Conservation (phyloP, 2,888 invertebrate species). For the Trilocha varians region DNA sequence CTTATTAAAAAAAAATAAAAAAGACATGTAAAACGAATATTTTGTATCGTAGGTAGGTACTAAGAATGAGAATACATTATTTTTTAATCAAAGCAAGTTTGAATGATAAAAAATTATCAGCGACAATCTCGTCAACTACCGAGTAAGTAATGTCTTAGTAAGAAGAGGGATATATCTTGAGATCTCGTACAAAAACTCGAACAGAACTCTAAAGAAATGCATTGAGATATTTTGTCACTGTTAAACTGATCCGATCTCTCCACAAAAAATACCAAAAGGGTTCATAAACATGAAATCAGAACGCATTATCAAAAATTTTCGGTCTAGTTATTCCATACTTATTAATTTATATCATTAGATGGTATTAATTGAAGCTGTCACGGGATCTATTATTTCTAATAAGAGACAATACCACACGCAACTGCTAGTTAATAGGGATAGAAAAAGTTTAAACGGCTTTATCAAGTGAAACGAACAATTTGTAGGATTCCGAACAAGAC, state of each 20-base stretch:
- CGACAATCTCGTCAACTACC: slow-evolving; percentile 59
- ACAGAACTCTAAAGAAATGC: slow-evolving; percentile 57
- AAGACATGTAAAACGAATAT: too few species aligned
- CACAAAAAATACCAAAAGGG: slow-evolving; percentile 50
- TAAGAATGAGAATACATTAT: too few species aligned
- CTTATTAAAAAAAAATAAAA: too few species aligned
- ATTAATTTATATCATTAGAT: slow-evolving; percentile 50
- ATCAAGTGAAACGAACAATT: slow-evolving; percentile 49
- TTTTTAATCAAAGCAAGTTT: too few species aligned
- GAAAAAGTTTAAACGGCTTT: slow-evolving; percentile 24
- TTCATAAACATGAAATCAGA: slow-evolving; percentile 49
- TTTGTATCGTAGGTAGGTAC: too few species aligned
- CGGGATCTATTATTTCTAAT: slow-evolving; percentile 34
- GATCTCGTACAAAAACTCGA: slow-evolving; percentile 55
- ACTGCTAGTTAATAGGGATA: slow-evolving; percentile 29
- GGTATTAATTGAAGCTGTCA: slow-evolving; percentile 50
- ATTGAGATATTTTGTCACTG: slow-evolving; percentile 69
- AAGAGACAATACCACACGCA: slow-evolving; percentile 41
- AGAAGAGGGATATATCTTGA: slow-evolving; percentile 65
- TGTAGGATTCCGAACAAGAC: slow-evolving; percentile 45
- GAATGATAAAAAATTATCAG: slow-evolving; percentile 28
- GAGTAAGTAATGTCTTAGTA: slow-evolving; percentile 72
- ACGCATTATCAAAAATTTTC: slow-evolving; percentile 48
- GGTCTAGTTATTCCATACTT: slow-evolving; percentile 17
- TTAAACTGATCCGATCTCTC: slow-evolving; percentile 63